These are phyloP conservation scores for Lineus longissimus DNA, from an alignment of 1,140 invertebrate species.

Conservation along the genomic window DNA sequence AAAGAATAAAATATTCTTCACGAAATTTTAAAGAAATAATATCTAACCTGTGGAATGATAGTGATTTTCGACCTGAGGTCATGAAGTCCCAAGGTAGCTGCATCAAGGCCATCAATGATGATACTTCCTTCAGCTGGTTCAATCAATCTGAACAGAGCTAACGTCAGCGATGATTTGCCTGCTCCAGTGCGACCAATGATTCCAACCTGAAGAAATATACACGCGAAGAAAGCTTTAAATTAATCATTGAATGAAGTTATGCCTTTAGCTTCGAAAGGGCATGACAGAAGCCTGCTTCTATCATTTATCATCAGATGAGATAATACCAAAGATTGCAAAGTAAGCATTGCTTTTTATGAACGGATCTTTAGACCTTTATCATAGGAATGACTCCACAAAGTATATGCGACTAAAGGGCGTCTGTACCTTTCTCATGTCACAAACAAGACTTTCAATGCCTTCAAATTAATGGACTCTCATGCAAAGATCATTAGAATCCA, in stretches of 20 bases:
- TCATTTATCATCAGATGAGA: conserved; percentile 85
- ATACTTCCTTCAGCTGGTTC: conserved; percentile 54
- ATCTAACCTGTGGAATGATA: conserved; percentile 73
- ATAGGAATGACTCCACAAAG: too few species aligned
- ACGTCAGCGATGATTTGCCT: conserved; percentile 59
- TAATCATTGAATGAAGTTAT: too few species aligned
- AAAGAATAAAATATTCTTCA: neutral
- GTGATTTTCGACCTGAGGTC: conserved; percentile 68
- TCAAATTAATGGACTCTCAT: too few species aligned
- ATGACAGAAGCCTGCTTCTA: conserved; percentile 60
- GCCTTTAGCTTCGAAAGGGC: too few species aligned
- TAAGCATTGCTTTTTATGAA: too few species aligned
- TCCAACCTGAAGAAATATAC: neutral
- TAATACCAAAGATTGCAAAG: too few species aligned
- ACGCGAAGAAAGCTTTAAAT: too few species aligned
- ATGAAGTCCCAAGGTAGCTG: conserved; percentile 62
- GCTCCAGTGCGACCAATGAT: conserved; percentile 54
- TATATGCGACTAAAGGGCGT: too few species aligned
- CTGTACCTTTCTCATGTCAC: too few species aligned
- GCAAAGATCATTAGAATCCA: too few species aligned
- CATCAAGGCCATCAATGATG: conserved; percentile 65
- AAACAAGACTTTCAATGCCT: too few species aligned
- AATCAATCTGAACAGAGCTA: conserved; percentile 49
- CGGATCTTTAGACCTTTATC: too few species aligned
- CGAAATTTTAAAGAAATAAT: neutral